These are phyloP conservation scores for Trachymyrmex septentrionalis DNA, from an alignment of 1,140 invertebrate genomes.

Conservation along the genomic window DNA sequence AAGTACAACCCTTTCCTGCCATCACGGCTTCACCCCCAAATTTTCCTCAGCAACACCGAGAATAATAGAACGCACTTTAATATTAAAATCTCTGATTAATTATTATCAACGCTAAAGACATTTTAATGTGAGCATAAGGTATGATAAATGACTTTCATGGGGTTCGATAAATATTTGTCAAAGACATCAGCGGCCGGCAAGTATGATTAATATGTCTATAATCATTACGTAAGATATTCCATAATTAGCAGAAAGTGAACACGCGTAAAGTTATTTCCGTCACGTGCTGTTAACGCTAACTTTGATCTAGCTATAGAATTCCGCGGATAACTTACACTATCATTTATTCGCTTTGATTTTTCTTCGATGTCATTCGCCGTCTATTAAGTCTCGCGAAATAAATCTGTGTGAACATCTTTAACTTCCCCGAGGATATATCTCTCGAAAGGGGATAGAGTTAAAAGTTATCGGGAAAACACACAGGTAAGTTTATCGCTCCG, in stretches of 20 bases:
- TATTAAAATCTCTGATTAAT: conserved; percentile 19
- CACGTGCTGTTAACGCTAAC: neutral
- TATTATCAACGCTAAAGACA: conserved; percentile 18
- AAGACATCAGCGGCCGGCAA: neutral
- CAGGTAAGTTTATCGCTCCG: conserved; percentile 53
- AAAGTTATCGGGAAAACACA: conserved; percentile 55
- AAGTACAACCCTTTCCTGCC: neutral
- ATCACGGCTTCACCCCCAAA: neutral
- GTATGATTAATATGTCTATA: conserved; percentile 36
- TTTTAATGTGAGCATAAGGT: conserved; percentile 2
- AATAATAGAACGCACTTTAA: conserved; percentile 25
- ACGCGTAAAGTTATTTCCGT: neutral
- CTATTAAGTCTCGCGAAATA: conserved; percentile 43
- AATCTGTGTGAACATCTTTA: conserved; percentile 29
- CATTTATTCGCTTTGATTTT: neutral
- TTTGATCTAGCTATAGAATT: neutral
- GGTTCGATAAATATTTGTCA: neutral
- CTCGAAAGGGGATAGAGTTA: conserved; percentile 34
- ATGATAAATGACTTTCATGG: conserved; percentile 13
- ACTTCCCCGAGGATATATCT: conserved; percentile 33
- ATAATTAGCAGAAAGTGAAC: neutral
- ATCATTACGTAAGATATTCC: neutral
- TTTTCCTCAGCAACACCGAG: neutral
- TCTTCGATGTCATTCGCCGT: neutral
- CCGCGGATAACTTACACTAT: neutral